phyloP scores from a whole-genome alignment of 2,888 invertebrate species.

The Mythimna vitellina region DNA sequence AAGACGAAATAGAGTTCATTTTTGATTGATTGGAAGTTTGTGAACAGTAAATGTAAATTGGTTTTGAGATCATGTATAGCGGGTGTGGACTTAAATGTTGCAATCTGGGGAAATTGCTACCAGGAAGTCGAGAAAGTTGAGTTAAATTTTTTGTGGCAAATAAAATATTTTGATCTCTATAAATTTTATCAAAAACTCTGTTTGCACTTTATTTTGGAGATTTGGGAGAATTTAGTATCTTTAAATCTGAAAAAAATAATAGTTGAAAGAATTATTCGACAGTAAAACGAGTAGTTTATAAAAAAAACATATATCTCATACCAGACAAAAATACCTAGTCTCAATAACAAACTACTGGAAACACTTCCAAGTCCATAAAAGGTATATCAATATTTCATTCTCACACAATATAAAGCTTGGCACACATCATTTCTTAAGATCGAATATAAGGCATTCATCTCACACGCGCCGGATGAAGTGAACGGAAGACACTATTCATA shows the following conservation, averaged over 20 bases:
- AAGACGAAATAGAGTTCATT: conserved; percentile 37
- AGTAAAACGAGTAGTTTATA: too few relatives aligned
- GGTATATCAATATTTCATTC: conserved; percentile 27
- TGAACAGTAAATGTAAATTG: conserved; percentile 50
- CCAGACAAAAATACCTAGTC: neutral
- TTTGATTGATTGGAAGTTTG: conserved; percentile 31
- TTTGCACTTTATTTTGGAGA: neutral
- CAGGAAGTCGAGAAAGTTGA: conserved; percentile 68
- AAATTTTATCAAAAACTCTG: conserved; percentile 25
- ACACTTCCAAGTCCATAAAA: conserved; percentile 5
- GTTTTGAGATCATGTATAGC: conserved; percentile 59
- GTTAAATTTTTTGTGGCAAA: conserved; percentile 47
- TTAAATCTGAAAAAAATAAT: neutral
- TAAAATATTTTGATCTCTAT: conserved; percentile 41
- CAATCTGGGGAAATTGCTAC: conserved; percentile 77
- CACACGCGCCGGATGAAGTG: conserved; percentile 57
- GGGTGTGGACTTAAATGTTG: conserved; percentile 69
- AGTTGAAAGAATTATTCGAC: too few relatives aligned
- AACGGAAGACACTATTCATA: conserved; percentile 62
- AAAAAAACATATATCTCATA: too few relatives aligned
- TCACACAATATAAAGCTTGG: conserved; percentile 31
- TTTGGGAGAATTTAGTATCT: neutral
- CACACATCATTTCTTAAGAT: conserved; percentile 45
- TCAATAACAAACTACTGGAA: neutral
- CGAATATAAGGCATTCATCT: conserved; percentile 57